A percentile compares a stretch with the other conserved stretches of the same genome.
Conservation (phyloP, 1,140 invertebrate genomes). For the Bombus balteatus region DNA sequence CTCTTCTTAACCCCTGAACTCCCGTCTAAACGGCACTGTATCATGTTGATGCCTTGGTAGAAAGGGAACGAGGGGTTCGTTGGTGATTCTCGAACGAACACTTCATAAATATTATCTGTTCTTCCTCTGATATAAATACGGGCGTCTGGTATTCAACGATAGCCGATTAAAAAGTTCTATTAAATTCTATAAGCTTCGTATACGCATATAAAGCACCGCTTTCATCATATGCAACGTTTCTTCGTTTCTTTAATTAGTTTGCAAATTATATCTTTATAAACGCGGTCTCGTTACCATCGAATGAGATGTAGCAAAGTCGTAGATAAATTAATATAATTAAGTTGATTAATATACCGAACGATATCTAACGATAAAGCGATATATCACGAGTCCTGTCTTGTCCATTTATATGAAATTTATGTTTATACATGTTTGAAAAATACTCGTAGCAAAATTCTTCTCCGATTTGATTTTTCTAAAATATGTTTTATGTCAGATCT, state of each 20-base stretch:
- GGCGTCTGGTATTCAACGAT: constrained; percentile 61
- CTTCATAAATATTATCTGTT: constrained; percentile 68
- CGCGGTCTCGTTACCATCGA: neutral
- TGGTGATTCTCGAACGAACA: constrained; percentile 58
- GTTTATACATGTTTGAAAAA: no score
- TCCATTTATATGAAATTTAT: no score
- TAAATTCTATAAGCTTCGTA: neutral
- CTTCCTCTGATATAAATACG: constrained; percentile 59
- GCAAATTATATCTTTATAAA: neutral
- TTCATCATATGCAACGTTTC: neutral
- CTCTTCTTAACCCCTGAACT: constrained; percentile 77
- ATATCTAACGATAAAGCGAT: no score
- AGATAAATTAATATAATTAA: neutral
- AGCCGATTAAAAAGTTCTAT: constrained; percentile 54
- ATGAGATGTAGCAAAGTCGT: no score
- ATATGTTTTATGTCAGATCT: no score
- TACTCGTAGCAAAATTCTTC: no score
- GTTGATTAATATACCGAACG: no score
- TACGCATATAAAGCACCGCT: neutral
- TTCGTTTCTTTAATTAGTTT: neutral
- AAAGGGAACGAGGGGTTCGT: constrained; percentile 42
- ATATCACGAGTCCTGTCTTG: no score
- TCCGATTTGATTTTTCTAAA: no score
- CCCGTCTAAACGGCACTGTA: constrained; percentile 67
- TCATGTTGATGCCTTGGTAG: constrained; percentile 58